These are phyloP conservation scores for Austrofundulus limnaeus DNA, from an alignment of 2,113 vertebrate genomes.

Conservation along the genomic window DNA sequence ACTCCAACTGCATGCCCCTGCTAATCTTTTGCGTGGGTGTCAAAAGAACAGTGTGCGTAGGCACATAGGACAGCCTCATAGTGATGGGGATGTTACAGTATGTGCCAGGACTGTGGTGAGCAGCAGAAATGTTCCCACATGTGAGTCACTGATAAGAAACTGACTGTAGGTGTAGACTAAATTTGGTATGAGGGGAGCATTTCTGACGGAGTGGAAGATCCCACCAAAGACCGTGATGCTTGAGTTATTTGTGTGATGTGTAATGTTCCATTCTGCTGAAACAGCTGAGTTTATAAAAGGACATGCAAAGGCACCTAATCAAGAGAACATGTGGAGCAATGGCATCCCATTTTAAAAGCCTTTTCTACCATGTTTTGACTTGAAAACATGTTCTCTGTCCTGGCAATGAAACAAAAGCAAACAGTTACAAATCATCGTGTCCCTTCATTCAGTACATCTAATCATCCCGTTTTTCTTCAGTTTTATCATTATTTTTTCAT, in stretches of 20 bases:
- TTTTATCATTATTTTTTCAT: too few species aligned
- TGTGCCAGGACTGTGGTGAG: constrained; percentile 1
- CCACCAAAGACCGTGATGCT: background rate
- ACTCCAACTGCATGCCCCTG: background rate
- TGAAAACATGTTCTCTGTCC: too few species aligned
- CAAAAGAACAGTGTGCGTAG: background rate
- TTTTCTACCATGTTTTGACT: too few species aligned
- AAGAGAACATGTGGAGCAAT: too few species aligned
- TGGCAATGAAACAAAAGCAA: too few species aligned
- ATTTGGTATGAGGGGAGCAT: background rate
- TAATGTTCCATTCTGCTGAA: background rate
- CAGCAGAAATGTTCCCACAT: constrained; percentile 15
- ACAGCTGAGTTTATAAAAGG: too few species aligned
- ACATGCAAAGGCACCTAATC: too few species aligned
- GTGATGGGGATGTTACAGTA: background rate
- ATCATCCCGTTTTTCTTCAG: too few species aligned
- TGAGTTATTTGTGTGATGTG: background rate
- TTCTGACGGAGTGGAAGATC: background rate
- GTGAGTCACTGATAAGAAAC: constrained; percentile 12
- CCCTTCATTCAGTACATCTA: too few species aligned
- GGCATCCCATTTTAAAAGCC: too few species aligned
- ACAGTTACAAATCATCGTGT: too few species aligned
- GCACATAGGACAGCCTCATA: background rate
- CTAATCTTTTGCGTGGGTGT: constrained; percentile 7
- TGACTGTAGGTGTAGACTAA: background rate